Evolutionary conservation across 2,797 vertebrate species (phyloP), one percentile per base, ranked within the genome.

Genomic region (Falco peregrinus): DNA sequence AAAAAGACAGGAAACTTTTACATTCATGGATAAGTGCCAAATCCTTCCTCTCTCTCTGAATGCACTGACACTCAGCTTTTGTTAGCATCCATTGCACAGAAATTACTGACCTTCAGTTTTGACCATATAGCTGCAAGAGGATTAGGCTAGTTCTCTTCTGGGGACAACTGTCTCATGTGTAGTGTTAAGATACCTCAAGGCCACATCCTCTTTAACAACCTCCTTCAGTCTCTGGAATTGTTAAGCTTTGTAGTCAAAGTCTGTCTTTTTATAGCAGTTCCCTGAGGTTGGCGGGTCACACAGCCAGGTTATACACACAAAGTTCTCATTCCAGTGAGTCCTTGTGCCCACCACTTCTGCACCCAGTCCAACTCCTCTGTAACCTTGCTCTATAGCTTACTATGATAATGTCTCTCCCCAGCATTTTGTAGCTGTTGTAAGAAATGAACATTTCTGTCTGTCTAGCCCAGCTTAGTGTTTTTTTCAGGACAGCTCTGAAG

Each of bases 371-470:
- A 35, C 33, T 77, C n/a, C 48, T 90, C 68, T 60, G 48, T 47
- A 64, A 57, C 45, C 75, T 56, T 81, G 33, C 65, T 71, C 9
- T 75, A 13, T 28, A 57, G 25, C 61, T 83, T 90, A 37, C 71
- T 64, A 9, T n/a, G 25, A 33, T 71, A 68, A 28, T 29, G 45
- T 60, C 45, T 86, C 35, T 89, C 61, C 47, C 26, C 26, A 76
- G 10, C 15, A 28, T 76, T 81, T 89, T 67, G 56, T 43, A 89
- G 39, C 57, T 88, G 19, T 48, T 93, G 39, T 48, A 47, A 78
- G 69, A 92, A 93, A 78, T 73, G 45, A 84, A 57, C 69, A 21
- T 84, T 90, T 93, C 61, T 84, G 59, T 75, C 86, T 82, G n/a
- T 82, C 80, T 88, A 74, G 74, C 33, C 33, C 39, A 87, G 37